Base-by-base conservation (phyloP, 2,113 vertebrate species). In the Anguilla rostrata region DNA sequence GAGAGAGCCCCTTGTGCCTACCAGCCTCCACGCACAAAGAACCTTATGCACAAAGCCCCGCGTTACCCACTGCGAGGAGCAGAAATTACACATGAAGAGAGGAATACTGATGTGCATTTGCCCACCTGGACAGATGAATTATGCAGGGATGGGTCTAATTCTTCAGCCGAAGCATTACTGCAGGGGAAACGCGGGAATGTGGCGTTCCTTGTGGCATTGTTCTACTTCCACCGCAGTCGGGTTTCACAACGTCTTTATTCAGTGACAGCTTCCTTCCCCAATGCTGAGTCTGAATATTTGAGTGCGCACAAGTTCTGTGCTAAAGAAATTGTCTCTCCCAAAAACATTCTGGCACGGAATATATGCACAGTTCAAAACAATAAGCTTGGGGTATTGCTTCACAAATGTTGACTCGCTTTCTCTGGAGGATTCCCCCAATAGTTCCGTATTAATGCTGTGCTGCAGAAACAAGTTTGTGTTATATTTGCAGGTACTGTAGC, bases 91-190 rank as follows among this genome's bases (percentile, higher is more conserved):
- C 94, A 95, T 95, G 92, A 93, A 94, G 94, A 94, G 93, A 93
- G 94, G 93, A 93, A 95, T 95, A 95, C 95, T 95, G 94, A 95
- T 95, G 95, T 91, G 92, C 88, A 91, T 91, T 93, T 94, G 94
- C 93, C 95, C 95, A 93, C 92, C 60, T 95, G 94, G 93, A 90
- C 93, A 91, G 93, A 93, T 95, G 94, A 95, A 95, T 95, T 94
- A 95, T 95, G 95, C 94, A 95, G 87, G 90, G 89, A 93, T 92
- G 92, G 94, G 94, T 94, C 93, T 95, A 92, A 93, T 94, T 43
- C 22, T 82, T 20, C 26, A 82, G 22, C 46, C 29, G 81, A 82
- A 82, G 46, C 81, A 11, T 82, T 82, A 11, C 43, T 53, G 2
- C 53, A 14, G 41, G 81, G 46, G 81, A 15, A 29, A 53, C 5